Evolutionary conservation across 2,113 vertebrate species (phyloP).

Genomic region (Hiodon tergisus): DNA sequence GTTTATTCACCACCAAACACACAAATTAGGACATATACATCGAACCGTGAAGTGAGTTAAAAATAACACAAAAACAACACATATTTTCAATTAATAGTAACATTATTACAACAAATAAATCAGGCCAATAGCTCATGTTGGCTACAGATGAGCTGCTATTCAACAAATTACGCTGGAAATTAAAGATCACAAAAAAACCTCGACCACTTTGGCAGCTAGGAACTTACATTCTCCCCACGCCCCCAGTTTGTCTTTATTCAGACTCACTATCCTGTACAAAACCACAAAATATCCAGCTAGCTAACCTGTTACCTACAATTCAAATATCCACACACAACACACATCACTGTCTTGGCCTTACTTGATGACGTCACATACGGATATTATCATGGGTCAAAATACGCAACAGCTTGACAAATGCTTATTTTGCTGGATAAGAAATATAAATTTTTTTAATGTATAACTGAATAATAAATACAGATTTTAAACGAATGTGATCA

Average conservation of each 20-base stretch:
- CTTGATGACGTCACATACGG: slow-evolving; percentile 32
- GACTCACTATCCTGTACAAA: background rate
- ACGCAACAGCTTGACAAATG: background rate
- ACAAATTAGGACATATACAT: slow-evolving; percentile 11
- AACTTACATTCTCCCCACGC: slow-evolving; percentile 1
- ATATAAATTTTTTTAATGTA: too few relatives aligned
- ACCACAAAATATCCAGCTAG: too few relatives aligned
- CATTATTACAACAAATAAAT: too few relatives aligned
- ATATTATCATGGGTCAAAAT: slow-evolving; percentile 5
- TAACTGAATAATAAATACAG: too few relatives aligned
- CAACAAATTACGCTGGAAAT: too few relatives aligned
- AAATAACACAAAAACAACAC: too few relatives aligned
- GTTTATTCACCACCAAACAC: slow-evolving; percentile 26
- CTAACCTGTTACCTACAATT: slow-evolving; percentile 24
- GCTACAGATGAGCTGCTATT: too few relatives aligned
- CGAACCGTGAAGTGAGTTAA: too few relatives aligned
- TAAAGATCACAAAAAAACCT: background rate
- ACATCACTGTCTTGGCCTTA: slow-evolving; percentile 25
- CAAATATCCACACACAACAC: slow-evolving; percentile 33
- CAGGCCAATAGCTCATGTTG: too few relatives aligned
- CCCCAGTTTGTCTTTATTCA: background rate
- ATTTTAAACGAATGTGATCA: too few relatives aligned
- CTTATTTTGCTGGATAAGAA: too few relatives aligned
- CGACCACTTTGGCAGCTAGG: background rate
- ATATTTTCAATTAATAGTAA: too few relatives aligned